These are phyloP conservation scores for Pitangus sulphuratus DNA, from an alignment of 2,797 vertebrate genomes.

Conservation along the genomic window DNA sequence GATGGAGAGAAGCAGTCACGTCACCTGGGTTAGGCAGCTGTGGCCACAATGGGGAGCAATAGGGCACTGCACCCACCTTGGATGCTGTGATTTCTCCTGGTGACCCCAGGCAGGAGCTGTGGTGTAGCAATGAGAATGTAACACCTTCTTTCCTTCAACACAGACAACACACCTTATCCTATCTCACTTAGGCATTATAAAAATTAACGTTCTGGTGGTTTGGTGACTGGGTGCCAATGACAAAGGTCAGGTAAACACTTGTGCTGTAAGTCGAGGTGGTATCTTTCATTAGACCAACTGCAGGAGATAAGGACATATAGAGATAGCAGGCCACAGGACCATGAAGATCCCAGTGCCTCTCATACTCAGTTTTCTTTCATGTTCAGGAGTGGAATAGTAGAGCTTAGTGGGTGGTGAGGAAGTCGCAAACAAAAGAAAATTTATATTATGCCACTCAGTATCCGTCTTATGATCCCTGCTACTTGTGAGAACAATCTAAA, in stretches of 20 bases:
- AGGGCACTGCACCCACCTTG: background rate
- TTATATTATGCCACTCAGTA: accelerated
- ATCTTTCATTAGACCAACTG: background rate
- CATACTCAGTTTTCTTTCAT: background rate
- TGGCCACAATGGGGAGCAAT: background rate
- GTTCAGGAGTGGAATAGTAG: background rate
- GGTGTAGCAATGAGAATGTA: background rate
- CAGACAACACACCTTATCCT: background rate
- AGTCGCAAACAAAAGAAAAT: background rate
- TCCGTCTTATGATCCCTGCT: background rate
- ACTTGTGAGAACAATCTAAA: background rate
- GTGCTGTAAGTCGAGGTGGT: background rate
- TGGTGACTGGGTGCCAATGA: background rate
- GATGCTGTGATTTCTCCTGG: background rate
- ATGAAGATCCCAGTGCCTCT: background rate
- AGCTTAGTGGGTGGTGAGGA: background rate
- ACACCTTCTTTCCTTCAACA: background rate
- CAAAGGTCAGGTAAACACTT: constrained; percentile 14
- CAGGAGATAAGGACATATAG: background rate
- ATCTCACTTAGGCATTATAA: background rate
- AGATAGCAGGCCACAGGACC: background rate
- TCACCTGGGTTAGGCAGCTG: background rate
- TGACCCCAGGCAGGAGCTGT: background rate
- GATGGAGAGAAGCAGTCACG: background rate
- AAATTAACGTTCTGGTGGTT: background rate